Conservation (phyloP, 2,797 vertebrate genomes). For the Scarus forsteni region DNA sequence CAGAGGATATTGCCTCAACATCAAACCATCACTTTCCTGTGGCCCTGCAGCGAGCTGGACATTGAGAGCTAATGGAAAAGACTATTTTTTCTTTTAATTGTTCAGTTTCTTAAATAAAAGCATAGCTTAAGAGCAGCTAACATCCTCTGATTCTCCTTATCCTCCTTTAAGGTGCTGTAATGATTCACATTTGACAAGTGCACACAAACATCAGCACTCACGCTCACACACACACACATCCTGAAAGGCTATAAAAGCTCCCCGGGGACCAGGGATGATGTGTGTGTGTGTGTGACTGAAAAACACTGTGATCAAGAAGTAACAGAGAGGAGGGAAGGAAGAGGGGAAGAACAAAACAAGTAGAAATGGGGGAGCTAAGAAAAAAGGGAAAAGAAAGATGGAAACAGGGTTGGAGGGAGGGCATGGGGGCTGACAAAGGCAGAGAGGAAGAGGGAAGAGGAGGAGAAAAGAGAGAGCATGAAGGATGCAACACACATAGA, state of each 20-base stretch:
- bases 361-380: slow-evolving; percentile 42
- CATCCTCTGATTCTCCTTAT: slow-evolving; percentile 11
- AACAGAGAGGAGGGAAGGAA: slow-evolving; percentile 43
- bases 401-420: slow-evolving; percentile 46
- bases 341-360: slow-evolving; percentile 57
- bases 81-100: neutral
- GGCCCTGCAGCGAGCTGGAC: slow-evolving; percentile 5
- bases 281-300: slow-evolving; percentile 53
- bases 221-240: slow-evolving; percentile 22
- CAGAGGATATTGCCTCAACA: slow-evolving; percentile 3
- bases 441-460: slow-evolving; percentile 10
- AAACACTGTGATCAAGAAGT: slow-evolving; percentile 72
- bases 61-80: slow-evolving; percentile 10
- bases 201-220: slow-evolving; percentile 7
- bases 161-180: slow-evolving; percentile 53
- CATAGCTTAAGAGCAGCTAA: slow-evolving; percentile 27
- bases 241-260: slow-evolving; percentile 77
- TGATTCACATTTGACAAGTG: slow-evolving; percentile 66
- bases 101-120: slow-evolving; percentile 28
- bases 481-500: slow-evolving; percentile 11
- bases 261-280: slow-evolving; percentile 57
- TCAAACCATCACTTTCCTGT: neutral
- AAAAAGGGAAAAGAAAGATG: slow-evolving; percentile 41
- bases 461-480: slow-evolving; percentile 1
- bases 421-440: slow-evolving; percentile 45